Evolutionary conservation across 1,140 invertebrate genomes (phyloP), one percentile per base, ranked within the genome.

Genomic region (Babylonia areolata): DNA sequence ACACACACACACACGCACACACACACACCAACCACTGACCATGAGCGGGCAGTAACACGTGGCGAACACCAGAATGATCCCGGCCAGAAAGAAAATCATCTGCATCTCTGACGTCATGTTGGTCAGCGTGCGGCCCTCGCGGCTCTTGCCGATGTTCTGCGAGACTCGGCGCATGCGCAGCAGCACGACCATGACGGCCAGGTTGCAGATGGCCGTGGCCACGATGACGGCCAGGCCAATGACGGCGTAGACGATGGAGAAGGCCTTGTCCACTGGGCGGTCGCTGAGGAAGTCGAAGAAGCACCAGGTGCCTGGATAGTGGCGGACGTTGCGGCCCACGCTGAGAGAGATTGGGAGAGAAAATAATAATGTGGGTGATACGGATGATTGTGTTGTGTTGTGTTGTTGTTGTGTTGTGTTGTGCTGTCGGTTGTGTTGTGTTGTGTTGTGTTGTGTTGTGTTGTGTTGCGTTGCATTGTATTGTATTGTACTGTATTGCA

Each of bases 271-370:
- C 2, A 83, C 81, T 46, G 85, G 12, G 33, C 69, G 33, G 31
- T 87, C 51, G 37, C 89, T 87, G 80, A 92, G 89, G 69, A 93
- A 92, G 85, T 94, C 93, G 86, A 94, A 91, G 90, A 94, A 95
- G 86, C 94, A 95, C 94, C 94, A 95, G 20, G 94, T 94, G 6
- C 92, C 90, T 0, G 94, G 94, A 89, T 91, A 94, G 81, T 93
- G 94, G 6, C 90, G 78, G 11, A 91, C 88, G 81, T 92, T 92
- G 46, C 84, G 79, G 1, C 94, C 94, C 20, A 95, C 85, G 1
- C 93, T 92, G 46, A 28, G 5, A 28, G 6, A 20, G 5, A 64
- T 5, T 51, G 6, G 23, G 58, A 64, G 28, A 64, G 28, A 64
- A 64, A 23, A 23, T 6, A 64, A 64, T 6, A 64, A 64, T n/a